These are phyloP conservation scores for Idaea aversata DNA, from an alignment of 2,888 invertebrate species.

Conservation along the genomic window DNA sequence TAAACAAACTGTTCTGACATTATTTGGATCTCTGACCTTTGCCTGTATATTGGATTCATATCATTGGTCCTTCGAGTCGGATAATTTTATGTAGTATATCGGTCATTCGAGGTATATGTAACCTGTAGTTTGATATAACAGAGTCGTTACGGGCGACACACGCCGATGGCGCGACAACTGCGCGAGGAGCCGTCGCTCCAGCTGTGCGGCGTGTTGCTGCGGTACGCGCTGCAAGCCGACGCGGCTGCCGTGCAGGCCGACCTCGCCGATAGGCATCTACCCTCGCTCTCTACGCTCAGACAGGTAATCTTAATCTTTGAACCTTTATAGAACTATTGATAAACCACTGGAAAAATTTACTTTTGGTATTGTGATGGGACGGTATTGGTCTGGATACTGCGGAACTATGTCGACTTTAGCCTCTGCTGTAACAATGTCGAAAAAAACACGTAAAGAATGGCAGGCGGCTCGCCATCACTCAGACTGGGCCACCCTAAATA, in stretches of 20 bases:
- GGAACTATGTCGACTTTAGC: too few relatives aligned
- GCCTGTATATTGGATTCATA: slow-evolving; percentile 54
- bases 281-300: slow-evolving; percentile 91
- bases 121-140: slow-evolving; percentile 48
- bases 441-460: too few relatives aligned
- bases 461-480: too few relatives aligned
- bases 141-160: slow-evolving; percentile 95
- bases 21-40: too few relatives aligned
- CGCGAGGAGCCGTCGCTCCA: slow-evolving; percentile 98
- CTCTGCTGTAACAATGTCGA: too few relatives aligned
- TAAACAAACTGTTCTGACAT: too few relatives aligned
- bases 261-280: slow-evolving; percentile 90
- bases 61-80: not conserved
- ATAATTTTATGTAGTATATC: too few relatives aligned
- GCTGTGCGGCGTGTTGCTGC: slow-evolving; percentile 92
- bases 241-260: slow-evolving; percentile 90
- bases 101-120: not conserved
- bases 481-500: too few relatives aligned
- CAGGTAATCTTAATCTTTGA: slow-evolving; percentile 73
- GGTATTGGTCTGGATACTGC: too few relatives aligned
- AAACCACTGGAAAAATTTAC: too few relatives aligned
- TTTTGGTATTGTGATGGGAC: too few relatives aligned
- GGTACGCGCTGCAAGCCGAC: slow-evolving; percentile 89
- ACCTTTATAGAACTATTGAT: not conserved
- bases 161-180: slow-evolving; percentile 92